phyloP scores from a whole-genome alignment of 2,113 vertebrate species.

The Donacobius atricapilla region DNA sequence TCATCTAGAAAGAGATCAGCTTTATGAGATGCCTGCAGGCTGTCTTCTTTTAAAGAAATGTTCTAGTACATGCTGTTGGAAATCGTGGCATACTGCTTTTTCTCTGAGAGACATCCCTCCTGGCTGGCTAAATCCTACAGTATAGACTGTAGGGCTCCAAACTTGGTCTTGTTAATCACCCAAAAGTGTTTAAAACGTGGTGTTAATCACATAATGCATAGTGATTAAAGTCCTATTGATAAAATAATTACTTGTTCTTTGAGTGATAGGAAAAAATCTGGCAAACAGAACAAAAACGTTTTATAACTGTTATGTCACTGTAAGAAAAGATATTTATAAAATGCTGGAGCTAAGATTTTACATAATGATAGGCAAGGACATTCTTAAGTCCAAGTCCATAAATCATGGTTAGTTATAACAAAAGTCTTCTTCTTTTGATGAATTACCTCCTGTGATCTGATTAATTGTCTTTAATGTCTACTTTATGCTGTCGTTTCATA shows the following conservation, averaged over 20 bases:
- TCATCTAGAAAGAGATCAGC: not conserved
- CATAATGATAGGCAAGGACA: conserved; percentile 1
- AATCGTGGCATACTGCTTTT: not conserved
- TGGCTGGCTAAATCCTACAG: not conserved
- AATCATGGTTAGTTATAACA: not conserved
- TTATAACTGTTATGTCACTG: conserved; percentile 31
- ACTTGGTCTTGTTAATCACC: not conserved
- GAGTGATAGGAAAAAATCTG: not conserved
- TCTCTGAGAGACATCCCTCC: not conserved
- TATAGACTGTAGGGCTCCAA: not conserved
- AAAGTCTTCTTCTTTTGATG: not conserved
- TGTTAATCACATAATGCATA: not conserved
- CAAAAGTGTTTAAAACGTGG: not conserved
- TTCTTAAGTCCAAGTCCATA: not conserved
- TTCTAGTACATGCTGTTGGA: not conserved
- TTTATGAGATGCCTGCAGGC: not conserved
- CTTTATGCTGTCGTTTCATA: not conserved
- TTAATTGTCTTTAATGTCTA: not conserved
- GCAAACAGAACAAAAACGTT: not conserved
- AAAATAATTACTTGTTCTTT: conserved; percentile 12
- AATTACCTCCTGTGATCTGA: not conserved
- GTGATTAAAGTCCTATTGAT: not conserved
- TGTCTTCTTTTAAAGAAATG: not conserved
- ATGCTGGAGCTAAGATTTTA: not conserved
- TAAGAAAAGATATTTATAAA: conserved; percentile 22